These are phyloP conservation scores for Ptychobarbus kaznakovi DNA, from an alignment of 2,797 vertebrate genomes.

Conservation along the genomic window DNA sequence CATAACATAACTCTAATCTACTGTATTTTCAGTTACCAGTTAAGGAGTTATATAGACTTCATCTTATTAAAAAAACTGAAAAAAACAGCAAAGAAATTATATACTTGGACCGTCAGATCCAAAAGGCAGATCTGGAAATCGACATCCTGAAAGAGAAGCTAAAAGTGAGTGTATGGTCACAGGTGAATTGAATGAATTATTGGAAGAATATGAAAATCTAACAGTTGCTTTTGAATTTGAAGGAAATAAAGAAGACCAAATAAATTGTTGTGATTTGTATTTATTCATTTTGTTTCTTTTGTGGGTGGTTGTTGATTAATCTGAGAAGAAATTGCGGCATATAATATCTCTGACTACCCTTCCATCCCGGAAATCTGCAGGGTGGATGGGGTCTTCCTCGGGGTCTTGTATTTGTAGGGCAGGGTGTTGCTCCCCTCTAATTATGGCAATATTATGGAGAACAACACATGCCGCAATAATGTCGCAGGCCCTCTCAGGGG, in stretches of 20 bases:
- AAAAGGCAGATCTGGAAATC: not conserved
- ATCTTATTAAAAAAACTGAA: not conserved
- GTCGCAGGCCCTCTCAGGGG: too few relatives aligned
- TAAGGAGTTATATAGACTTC: not conserved
- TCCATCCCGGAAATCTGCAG: constrained; percentile 17
- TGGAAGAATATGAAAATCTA: too few relatives aligned
- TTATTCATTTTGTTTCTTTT: not conserved
- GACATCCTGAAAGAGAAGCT: not conserved
- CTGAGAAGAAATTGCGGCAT: not conserved
- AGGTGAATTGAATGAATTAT: not conserved
- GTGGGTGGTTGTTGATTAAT: not conserved
- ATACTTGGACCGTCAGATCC: not conserved
- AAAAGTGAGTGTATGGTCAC: not conserved
- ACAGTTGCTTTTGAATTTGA: too few relatives aligned
- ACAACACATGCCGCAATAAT: too few relatives aligned
- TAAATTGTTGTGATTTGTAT: too few relatives aligned
- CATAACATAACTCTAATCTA: too few relatives aligned
- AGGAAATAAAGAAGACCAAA: too few relatives aligned
- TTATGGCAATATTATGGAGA: not conserved
- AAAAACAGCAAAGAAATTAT: not conserved
- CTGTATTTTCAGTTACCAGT: constrained; percentile 5
- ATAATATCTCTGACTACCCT: not conserved
- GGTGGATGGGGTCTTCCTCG: not conserved
- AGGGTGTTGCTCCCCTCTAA: not conserved
- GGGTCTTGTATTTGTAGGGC: too few relatives aligned